Base-by-base conservation (phyloP, 1,140 invertebrate genomes). In the Aphelinus certus region DNA sequence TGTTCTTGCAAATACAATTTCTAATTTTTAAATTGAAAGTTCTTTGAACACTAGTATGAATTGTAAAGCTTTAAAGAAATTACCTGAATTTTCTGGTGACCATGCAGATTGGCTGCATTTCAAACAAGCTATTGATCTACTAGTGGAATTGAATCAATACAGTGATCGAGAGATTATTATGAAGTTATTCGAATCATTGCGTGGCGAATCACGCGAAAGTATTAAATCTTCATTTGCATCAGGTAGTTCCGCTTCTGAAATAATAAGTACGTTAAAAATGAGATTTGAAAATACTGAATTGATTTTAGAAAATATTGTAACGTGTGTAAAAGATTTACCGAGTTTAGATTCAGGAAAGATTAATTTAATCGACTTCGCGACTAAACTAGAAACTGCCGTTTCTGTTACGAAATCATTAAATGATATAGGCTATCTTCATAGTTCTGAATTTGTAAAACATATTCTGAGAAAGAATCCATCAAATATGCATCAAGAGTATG, bases 401-500 rank as follows among this genome's bases (percentile, higher is more conserved):
- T 48, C 47, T 2, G 75, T 70, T n/a, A n/a, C 72, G 2, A 60
- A 76, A 68, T 46, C 75, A 1, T 6, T 56, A 6, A 68, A 68
- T 9, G 43, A 66, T n/a, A 55, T 43, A 2, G 58, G 65, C 9
- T 76, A 72, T 57, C 58, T 76, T 3, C 64, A 72, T 43, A 68
- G 64, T 2, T 42, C 47, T 1, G 61, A 76, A 42, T 9, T 76
- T 3, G 26, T 56, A 2, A 43, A n/a, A 10, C 42, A 69, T 43
- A 70, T 66, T n/a, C 49, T 49, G 3, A 42, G 6, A 7, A 77
- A 69, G 58, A 69, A 68, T 46, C 51, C 71, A 10, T 7, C 3
- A 0, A 5, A 42, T 6, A 26, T 57, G 26, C n/a, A 64, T 26
- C n/a, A 63, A 1, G 46, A n/a, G 7, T 72, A 64, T 46, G 64